These are phyloP conservation scores for Cheirogaleus major DNA, from an alignment of 2,797 vertebrate genomes.

Conservation along the genomic window DNA sequence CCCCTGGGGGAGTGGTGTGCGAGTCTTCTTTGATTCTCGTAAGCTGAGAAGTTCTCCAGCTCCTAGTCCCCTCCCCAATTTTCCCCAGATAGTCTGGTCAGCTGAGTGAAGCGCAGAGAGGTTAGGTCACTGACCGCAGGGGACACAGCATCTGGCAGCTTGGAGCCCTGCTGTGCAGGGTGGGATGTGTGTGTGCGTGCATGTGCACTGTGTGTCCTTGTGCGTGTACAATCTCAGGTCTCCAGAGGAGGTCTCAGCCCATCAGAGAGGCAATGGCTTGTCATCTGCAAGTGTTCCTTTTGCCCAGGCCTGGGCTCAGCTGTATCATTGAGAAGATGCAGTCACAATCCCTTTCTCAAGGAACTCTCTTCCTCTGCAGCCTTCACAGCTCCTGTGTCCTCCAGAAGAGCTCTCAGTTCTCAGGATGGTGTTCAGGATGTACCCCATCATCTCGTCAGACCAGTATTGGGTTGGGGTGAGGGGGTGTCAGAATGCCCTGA, in stretches of 20 bases:
- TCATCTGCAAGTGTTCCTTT: background rate
- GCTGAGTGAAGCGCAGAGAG: background rate
- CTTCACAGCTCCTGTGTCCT: background rate
- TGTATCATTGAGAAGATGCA: background rate
- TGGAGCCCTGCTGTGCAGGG: background rate
- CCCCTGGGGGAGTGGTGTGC: background rate
- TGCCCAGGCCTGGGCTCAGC: background rate
- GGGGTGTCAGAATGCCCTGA: background rate
- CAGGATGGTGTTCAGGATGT: background rate
- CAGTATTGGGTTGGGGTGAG: rapidly evolving
- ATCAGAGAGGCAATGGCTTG: background rate
- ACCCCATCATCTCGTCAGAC: background rate
- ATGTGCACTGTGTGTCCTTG: background rate
- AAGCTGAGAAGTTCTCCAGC: background rate
- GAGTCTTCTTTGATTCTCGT: slow-evolving; percentile 20
- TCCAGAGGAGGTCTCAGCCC: background rate
- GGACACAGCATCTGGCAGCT: background rate
- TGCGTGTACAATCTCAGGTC: background rate
- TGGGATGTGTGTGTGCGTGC: background rate
- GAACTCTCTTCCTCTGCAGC: background rate
- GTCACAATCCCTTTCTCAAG: background rate
- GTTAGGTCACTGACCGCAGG: background rate
- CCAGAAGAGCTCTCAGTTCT: background rate
- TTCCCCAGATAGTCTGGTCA: background rate
- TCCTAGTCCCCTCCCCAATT: background rate